Evolutionary conservation across 2,888 invertebrate genomes (phyloP).

Genomic region (Subacronicta megacephala): DNA sequence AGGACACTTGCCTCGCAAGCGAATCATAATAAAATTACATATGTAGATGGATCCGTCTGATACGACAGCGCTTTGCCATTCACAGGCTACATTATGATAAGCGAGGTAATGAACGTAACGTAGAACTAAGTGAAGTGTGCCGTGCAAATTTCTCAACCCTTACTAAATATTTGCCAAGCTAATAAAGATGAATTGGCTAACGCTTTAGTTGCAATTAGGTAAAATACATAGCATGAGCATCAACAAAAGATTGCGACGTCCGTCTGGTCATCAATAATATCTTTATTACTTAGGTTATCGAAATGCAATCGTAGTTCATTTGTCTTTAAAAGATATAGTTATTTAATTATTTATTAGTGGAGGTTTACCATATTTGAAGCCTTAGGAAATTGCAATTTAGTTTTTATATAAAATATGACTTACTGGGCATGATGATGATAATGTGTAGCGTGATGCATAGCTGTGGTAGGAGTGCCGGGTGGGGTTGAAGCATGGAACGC

Average conservation of each 20-base stretch:
- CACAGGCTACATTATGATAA: slow-evolving; percentile 64
- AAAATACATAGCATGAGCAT: slow-evolving; percentile 24
- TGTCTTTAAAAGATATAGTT: neutral
- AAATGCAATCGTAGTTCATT: slow-evolving; percentile 17
- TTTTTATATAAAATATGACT: slow-evolving; percentile 60
- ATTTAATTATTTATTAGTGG: no score
- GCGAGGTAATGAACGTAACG: slow-evolving; percentile 61
- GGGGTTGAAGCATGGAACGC: slow-evolving; percentile 91
- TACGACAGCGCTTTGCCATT: slow-evolving; percentile 63
- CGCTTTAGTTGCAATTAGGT: slow-evolving; percentile 10
- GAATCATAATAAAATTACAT: slow-evolving; percentile 79
- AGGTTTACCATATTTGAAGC: no score
- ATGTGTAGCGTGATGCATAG: slow-evolving; percentile 90
- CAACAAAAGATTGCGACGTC: slow-evolving; percentile 20
- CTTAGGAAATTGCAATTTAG: no score
- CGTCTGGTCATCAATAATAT: slow-evolving; percentile 35
- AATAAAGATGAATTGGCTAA: slow-evolving; percentile 39
- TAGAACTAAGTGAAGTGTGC: slow-evolving; percentile 63
- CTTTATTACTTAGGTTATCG: slow-evolving; percentile 27
- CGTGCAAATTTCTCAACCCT: slow-evolving; percentile 49
- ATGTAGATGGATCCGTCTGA: slow-evolving; percentile 75
- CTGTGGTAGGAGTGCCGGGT: slow-evolving; percentile 89
- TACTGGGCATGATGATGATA: slow-evolving; percentile 88
- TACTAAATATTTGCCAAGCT: slow-evolving; percentile 25
- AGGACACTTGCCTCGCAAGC: slow-evolving; percentile 81